Evolutionary conservation across 2,888 invertebrate species (phyloP).

Genomic region (Agapostemon virescens): DNA sequence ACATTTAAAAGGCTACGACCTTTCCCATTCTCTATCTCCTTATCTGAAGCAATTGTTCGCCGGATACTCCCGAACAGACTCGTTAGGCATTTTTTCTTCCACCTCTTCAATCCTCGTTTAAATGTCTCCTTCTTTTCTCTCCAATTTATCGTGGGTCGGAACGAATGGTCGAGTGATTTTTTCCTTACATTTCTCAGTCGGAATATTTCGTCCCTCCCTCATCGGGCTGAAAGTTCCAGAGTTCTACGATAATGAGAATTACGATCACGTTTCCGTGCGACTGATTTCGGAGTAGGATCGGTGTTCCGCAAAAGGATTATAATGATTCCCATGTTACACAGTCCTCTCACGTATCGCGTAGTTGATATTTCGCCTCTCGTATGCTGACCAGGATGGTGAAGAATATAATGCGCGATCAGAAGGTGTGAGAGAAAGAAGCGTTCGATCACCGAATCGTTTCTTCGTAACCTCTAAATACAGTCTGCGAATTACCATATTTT

Average conservation of each 20-base stretch:
- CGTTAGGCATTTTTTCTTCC: constrained; percentile 8
- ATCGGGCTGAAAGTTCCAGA: constrained; percentile 29
- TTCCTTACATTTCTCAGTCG: constrained; percentile 2
- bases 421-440: not conserved
- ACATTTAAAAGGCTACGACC: not conserved
- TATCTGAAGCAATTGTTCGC: not conserved
- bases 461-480: not conserved
- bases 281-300: constrained; percentile 71
- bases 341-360: constrained; percentile 49
- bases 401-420: not conserved
- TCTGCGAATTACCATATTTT: not conserved
- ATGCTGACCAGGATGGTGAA: not conserved
- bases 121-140: constrained; percentile 1
- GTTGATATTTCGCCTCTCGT: constrained; percentile 18
- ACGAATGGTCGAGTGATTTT: constrained; percentile 9
- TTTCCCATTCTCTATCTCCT: not conserved
- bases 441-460: not conserved
- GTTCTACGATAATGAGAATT: constrained; percentile 65
- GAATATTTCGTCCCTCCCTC: constrained; percentile 31
- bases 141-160: constrained; percentile 13
- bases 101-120: constrained; percentile 5
- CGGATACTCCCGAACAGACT: not conserved
- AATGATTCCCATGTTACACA: constrained; percentile 60
- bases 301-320: constrained; percentile 59
- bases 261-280: constrained; percentile 70